Evolutionary conservation across 2,888 invertebrate species (phyloP).

Genomic region (Trachelus iudaicus): DNA sequence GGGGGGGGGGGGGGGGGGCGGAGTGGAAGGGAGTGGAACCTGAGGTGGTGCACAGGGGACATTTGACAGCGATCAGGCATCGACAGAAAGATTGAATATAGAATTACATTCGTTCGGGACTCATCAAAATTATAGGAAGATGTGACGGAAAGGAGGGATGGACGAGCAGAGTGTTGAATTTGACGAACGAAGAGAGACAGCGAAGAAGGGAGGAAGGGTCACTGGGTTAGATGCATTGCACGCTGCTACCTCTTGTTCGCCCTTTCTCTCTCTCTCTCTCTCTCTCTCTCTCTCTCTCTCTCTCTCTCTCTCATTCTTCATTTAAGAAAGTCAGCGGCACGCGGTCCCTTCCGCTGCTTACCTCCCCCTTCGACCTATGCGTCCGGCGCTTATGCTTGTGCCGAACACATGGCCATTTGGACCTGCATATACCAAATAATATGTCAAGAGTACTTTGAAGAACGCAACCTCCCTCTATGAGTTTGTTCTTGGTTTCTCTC

Average conservation of each 20-base stretch:
- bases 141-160: neutral
- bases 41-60: neutral
- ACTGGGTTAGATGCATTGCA: conserved; percentile 61
- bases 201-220: conserved; percentile 38
- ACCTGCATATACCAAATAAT: neutral
- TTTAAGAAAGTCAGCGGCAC: neutral
- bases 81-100: neutral
- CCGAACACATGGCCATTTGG: neutral
- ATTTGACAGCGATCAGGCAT: neutral
- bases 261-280: conserved; percentile 23
- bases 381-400: neutral
- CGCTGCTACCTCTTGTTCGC: conserved; percentile 34
- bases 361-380: neutral
- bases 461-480: neutral
- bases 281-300: conserved; percentile 7
- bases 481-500: neutral
- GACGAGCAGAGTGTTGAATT: neutral
- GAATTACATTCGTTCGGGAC: conserved; percentile 31
- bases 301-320: neutral
- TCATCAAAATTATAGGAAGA: neutral
- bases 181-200: neutral
- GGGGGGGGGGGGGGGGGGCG: too few relatives aligned
- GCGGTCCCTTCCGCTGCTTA: neutral
- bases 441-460: neutral
- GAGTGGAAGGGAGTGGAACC: neutral